Conservation (phyloP, 2,113 vertebrate genomes). For the Ascaphus truei region DNA sequence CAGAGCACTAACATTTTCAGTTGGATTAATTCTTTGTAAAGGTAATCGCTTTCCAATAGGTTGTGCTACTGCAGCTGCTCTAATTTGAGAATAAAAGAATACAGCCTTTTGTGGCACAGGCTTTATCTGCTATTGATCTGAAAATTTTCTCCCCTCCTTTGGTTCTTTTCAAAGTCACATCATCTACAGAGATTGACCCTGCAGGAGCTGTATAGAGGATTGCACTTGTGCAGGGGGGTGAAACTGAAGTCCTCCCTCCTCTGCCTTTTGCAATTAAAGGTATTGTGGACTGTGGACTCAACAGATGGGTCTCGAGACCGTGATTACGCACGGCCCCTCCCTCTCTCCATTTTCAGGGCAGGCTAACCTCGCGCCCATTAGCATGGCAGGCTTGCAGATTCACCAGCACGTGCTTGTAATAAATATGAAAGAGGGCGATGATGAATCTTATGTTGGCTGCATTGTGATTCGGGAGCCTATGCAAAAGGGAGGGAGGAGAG, state of each 20-base stretch:
- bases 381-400: conserved; percentile 3
- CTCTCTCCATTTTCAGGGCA: neutral
- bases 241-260: conserved; percentile 53
- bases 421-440: conserved; percentile 1
- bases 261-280: conserved; percentile 46
- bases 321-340: conserved; percentile 14
- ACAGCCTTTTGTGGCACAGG: conserved; percentile 64
- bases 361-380: neutral
- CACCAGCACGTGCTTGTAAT: conserved; percentile 30
- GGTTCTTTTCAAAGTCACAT: conserved; percentile 68
- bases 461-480: neutral
- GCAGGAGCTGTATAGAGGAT: conserved; percentile 57
- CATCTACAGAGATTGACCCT: conserved; percentile 65
- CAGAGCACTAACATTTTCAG: conserved; percentile 60
- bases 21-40: conserved; percentile 69
- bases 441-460: neutral
- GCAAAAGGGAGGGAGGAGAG: neutral
- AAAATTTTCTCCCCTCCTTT: conserved; percentile 58
- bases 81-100: conserved; percentile 78
- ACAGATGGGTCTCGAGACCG: conserved; percentile 59
- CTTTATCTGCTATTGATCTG: conserved; percentile 64
- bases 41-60: conserved; percentile 72
- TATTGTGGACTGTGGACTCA: conserved; percentile 56
- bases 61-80: conserved; percentile 75
- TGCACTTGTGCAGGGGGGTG: conserved; percentile 59